Evolutionary conservation across 1,140 invertebrate genomes (phyloP).

Genomic region (honey bee (Apis mellifera)): DNA sequence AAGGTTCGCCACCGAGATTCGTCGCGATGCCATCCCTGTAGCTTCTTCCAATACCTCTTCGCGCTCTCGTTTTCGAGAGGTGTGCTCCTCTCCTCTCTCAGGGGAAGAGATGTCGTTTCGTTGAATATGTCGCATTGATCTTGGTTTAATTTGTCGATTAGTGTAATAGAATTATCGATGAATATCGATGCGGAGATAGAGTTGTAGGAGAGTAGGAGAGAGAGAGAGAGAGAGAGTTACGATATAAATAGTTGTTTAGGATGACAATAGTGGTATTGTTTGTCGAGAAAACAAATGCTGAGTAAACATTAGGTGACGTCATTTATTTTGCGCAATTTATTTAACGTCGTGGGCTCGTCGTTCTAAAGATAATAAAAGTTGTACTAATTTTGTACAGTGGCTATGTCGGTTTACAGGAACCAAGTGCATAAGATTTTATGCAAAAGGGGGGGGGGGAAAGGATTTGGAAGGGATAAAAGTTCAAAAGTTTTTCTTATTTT

Average conservation of each 20-base stretch:
- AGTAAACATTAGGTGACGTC: neutral
- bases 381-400: neutral
- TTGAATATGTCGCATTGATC: slow-evolving; percentile 1
- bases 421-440: neutral
- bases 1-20: slow-evolving; percentile 26
- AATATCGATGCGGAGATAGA: neutral
- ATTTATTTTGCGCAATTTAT: neutral
- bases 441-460: neutral
- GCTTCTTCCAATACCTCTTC: neutral
- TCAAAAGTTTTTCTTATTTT: neutral
- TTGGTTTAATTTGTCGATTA: neutral
- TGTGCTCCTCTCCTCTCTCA: accelerated
- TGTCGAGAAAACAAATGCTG: neutral
- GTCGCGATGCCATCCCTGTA: neutral
- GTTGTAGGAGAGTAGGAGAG: neutral
- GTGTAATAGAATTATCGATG: neutral
- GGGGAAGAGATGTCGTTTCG: neutral
- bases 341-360: neutral
- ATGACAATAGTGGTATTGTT: neutral
- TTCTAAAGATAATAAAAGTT: neutral
- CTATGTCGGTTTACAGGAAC: too few relatives aligned
- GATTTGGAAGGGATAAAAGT: neutral
- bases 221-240: neutral
- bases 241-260: neutral
- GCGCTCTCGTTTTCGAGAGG: neutral